These are phyloP conservation scores for Dermochelys coriacea DNA, from an alignment of 2,797 vertebrate species.

Conservation along the genomic window DNA sequence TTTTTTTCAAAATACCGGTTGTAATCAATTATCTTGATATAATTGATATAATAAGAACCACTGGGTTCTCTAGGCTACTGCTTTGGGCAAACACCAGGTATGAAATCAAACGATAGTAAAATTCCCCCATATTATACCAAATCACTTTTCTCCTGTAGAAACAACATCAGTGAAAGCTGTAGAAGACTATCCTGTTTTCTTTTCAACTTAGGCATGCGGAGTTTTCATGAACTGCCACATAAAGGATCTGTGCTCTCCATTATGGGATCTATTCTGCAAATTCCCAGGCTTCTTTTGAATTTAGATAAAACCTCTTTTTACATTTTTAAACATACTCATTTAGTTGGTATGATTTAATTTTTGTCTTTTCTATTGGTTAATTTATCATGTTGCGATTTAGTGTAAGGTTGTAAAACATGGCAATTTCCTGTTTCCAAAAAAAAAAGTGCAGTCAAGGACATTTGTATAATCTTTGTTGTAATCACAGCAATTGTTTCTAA, in stretches of 20 bases:
- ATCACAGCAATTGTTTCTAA: background rate
- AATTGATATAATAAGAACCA: no score
- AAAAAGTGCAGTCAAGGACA: background rate
- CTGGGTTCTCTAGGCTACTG: background rate
- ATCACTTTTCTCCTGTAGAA: rapidly evolving
- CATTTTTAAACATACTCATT: background rate
- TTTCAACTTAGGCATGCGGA: rapidly evolving
- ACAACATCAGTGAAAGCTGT: background rate
- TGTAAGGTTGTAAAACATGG: background rate
- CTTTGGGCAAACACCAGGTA: background rate
- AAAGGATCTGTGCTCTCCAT: background rate
- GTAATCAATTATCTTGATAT: background rate
- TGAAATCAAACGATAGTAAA: background rate
- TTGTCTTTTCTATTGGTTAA: background rate
- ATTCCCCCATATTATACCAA: rapidly evolving
- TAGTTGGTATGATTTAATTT: background rate
- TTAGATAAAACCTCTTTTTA: background rate
- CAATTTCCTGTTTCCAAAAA: background rate
- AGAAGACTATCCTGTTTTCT: rapidly evolving
- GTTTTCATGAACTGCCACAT: rapidly evolving
- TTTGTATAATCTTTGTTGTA: background rate
- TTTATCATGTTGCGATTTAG: background rate
- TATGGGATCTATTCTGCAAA: rapidly evolving
- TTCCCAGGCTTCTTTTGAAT: background rate
- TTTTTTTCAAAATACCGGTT: background rate